Evolutionary conservation across 2,888 invertebrate species (phyloP).

Genomic region (Bhutanitis thaidina): DNA sequence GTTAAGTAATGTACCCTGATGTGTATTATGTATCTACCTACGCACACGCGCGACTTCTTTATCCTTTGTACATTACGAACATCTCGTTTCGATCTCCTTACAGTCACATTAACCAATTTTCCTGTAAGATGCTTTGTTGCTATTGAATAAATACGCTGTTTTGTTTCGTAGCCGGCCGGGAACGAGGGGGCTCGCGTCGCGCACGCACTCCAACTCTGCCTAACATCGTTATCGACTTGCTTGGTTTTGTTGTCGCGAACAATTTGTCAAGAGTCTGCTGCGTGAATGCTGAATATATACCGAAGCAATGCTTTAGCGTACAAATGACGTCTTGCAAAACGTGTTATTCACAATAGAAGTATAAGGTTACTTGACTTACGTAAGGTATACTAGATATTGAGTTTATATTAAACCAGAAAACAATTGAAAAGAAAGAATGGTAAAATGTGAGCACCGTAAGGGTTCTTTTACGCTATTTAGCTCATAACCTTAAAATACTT

Average conservation of each 20-base stretch:
- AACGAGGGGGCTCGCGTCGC: neutral
- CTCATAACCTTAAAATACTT: too few relatives aligned
- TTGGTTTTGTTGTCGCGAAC: slow-evolving; percentile 6
- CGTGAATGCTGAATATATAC: neutral
- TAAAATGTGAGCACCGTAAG: too few relatives aligned
- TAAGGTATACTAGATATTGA: too few relatives aligned
- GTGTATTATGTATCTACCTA: too few relatives aligned
- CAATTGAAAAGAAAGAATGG: too few relatives aligned
- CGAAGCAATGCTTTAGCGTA: neutral
- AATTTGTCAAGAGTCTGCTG: slow-evolving; percentile 6
- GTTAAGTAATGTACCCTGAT: too few relatives aligned
- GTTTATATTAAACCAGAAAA: too few relatives aligned
- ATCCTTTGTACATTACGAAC: slow-evolving; percentile 5
- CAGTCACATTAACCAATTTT: slow-evolving; percentile 5
- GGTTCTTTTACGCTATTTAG: too few relatives aligned
- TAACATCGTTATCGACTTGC: slow-evolving; percentile 12
- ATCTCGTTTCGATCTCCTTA: neutral
- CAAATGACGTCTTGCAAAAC: neutral
- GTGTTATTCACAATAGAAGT: too few relatives aligned
- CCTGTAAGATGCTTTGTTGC: slow-evolving; percentile 1
- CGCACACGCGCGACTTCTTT: neutral
- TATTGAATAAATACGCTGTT: slow-evolving; percentile 9
- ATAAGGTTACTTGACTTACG: too few relatives aligned
- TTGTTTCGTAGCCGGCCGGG: neutral
- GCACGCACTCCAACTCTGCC: slow-evolving; percentile 9